Percentiles rank a stretch among this genome's conserved stretches.
phyloP scores from a whole-genome alignment of 37 sponge, comb jelly and placozoan species.

The Halichondria panicea region DNA sequence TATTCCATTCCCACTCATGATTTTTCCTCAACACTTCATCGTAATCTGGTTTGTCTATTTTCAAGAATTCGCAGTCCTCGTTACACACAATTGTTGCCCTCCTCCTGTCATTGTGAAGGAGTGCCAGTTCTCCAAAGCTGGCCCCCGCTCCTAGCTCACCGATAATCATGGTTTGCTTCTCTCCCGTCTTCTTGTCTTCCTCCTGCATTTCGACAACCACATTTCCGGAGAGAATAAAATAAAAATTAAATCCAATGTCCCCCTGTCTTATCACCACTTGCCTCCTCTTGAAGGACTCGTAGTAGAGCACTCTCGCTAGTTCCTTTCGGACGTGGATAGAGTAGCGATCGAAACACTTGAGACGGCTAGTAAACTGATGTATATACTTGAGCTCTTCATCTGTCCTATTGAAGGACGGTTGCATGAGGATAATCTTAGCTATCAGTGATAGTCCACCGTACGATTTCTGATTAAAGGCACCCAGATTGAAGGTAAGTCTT shows the following conservation, averaged over 20 bases:
- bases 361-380: slow-evolving; percentile 15
- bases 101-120: slow-evolving; percentile 44
- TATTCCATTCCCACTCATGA: slow-evolving; percentile 56
- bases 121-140: slow-evolving; percentile 86
- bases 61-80: slow-evolving; percentile 66
- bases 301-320: slow-evolving; percentile 62
- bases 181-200: slow-evolving; percentile 20
- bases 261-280: slow-evolving; percentile 78
- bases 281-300: slow-evolving; percentile 67
- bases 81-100: slow-evolving; percentile 81
- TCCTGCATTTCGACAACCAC: slow-evolving; percentile 69
- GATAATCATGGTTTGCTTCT: slow-evolving; percentile 34
- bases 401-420: slow-evolving; percentile 43
- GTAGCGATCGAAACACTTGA: slow-evolving; percentile 76
- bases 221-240: slow-evolving; percentile 78
- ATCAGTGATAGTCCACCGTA: slow-evolving; percentile 27
- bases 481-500: slow-evolving; percentile 53
- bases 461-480: slow-evolving; percentile 40
- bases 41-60: slow-evolving; percentile 71
- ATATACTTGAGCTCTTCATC: slow-evolving; percentile 53
- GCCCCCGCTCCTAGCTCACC: slow-evolving; percentile 73
- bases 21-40: slow-evolving; percentile 49
- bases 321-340: slow-evolving; percentile 60
- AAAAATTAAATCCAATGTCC: slow-evolving; percentile 70
- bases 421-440: slow-evolving; percentile 63